These are phyloP conservation scores for Poeciliopsis gracilis DNA, from an alignment of 2,797 vertebrate species.

Conservation along the genomic window DNA sequence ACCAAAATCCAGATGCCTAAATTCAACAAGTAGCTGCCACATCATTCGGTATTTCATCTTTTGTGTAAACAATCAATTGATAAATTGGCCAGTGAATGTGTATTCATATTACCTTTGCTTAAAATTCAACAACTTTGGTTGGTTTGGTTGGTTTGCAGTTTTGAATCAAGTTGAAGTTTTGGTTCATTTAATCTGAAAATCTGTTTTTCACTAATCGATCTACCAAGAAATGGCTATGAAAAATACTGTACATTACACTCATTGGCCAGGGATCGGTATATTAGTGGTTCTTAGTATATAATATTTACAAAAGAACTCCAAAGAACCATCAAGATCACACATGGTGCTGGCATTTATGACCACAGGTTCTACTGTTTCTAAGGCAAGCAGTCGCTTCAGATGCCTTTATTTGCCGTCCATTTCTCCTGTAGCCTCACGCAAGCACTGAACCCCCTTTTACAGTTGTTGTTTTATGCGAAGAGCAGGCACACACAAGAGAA, in stretches of 20 bases:
- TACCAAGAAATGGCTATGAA: background rate
- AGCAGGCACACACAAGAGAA: conserved; percentile 49
- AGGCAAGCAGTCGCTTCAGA: conserved; percentile 45
- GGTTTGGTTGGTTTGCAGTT: background rate
- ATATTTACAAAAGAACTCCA: background rate
- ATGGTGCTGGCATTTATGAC: conserved; percentile 15
- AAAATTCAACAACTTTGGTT: background rate
- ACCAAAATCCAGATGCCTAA: background rate
- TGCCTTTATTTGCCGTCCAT: conserved; percentile 33
- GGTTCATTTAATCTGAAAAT: background rate
- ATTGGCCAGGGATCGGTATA: background rate
- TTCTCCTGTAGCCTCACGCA: conserved; percentile 23
- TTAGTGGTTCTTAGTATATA: background rate
- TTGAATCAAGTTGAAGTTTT: background rate
- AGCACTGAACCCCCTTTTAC: conserved; percentile 45
- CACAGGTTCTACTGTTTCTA: conserved; percentile 56
- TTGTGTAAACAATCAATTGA: background rate
- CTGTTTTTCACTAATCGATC: background rate
- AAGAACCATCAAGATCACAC: background rate
- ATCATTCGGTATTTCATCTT: background rate
- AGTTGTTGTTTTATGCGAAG: conserved; percentile 51
- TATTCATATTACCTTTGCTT: background rate
- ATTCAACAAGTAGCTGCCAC: background rate
- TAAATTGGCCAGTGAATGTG: background rate
- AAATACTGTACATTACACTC: background rate